Evolutionary conservation across 1,140 invertebrate species (phyloP).

Genomic region (Aradophagus sp.): DNA sequence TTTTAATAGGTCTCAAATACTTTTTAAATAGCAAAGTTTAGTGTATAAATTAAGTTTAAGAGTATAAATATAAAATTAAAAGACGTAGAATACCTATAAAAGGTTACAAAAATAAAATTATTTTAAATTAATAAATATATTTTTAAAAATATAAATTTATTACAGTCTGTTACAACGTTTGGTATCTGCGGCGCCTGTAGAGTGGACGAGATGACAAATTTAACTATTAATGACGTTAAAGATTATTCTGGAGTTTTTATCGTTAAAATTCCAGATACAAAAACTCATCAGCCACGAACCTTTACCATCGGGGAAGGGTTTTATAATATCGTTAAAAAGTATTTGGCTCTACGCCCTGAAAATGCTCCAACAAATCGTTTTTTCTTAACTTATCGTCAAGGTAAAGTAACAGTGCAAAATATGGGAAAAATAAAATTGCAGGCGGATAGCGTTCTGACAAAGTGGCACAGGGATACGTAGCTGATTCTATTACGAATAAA

Average conservation of each 20-base stretch:
- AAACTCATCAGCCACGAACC: not conserved
- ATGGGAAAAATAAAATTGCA: constrained; percentile 16
- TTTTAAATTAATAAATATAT: too few relatives aligned
- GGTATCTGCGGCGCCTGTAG: not conserved
- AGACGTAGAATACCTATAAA: too few relatives aligned
- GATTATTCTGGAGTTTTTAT: not conserved
- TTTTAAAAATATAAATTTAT: not conserved
- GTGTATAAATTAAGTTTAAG: too few relatives aligned
- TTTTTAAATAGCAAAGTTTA: too few relatives aligned
- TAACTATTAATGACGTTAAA: not conserved
- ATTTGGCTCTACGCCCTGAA: constrained; percentile 7
- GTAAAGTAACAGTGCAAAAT: constrained; percentile 25
- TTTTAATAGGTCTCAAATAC: too few relatives aligned
- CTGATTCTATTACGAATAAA: not conserved
- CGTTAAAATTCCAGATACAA: not conserved
- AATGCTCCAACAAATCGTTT: constrained; percentile 15
- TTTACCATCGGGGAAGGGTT: constrained; percentile 6
- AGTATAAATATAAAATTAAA: too few relatives aligned
- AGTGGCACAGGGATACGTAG: not conserved
- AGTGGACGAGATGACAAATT: not conserved
- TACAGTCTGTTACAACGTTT: constrained; percentile 2
- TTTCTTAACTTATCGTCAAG: constrained; percentile 24
- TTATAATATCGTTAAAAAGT: constrained; percentile 24
- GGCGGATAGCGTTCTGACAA: not conserved
- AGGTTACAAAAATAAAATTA: too few relatives aligned